These are phyloP conservation scores for Anolis carolinensis DNA, from an alignment of 2,113 vertebrate genomes.

Conservation along the genomic window DNA sequence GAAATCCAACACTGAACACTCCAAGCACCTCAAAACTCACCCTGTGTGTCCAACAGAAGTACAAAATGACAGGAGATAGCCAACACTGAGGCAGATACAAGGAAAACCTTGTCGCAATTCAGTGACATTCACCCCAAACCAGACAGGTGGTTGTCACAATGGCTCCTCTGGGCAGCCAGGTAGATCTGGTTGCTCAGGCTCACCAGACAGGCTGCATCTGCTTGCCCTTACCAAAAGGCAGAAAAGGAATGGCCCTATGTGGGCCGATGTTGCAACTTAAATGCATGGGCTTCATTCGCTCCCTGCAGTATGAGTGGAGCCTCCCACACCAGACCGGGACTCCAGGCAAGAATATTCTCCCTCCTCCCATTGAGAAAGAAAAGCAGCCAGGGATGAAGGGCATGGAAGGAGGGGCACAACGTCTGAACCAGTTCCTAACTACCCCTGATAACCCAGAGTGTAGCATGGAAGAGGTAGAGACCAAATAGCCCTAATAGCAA, in stretches of 20 bases:
- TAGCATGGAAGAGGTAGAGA: background rate
- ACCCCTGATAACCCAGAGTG: background rate
- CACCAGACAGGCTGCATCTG: background rate
- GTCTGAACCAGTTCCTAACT: background rate
- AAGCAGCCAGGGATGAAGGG: background rate
- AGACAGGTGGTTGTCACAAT: background rate
- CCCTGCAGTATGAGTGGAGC: background rate
- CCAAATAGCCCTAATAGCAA: background rate
- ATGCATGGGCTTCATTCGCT: background rate
- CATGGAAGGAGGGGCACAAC: background rate
- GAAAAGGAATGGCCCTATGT: background rate
- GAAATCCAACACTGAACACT: background rate
- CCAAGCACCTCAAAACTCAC: background rate
- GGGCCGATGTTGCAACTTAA: background rate
- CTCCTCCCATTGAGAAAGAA: background rate
- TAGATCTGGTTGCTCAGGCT: background rate
- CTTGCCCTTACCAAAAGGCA: background rate
- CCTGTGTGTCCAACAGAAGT: background rate
- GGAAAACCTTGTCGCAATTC: background rate
- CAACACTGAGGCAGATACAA: background rate
- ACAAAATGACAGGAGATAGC: conserved; percentile 1
- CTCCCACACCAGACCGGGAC: background rate
- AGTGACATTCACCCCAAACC: conserved; percentile 7
- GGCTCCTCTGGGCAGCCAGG: background rate
- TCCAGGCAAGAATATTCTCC: background rate